Evolutionary conservation across 2,113 vertebrate species (phyloP), one percentile per base, ranked within the genome.

Genomic region (Dasypus novemcinctus): DNA sequence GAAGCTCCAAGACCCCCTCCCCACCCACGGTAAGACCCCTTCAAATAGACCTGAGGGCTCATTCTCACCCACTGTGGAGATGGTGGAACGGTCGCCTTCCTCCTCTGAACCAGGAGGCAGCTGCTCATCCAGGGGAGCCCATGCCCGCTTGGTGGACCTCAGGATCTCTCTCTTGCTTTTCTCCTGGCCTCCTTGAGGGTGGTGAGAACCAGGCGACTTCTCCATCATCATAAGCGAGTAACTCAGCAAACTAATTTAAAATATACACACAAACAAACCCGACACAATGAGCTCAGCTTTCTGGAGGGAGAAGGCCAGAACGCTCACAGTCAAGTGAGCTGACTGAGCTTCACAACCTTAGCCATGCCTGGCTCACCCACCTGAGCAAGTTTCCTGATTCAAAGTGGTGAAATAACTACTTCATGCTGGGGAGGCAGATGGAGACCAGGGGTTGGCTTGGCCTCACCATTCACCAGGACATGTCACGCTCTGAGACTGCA

Each of bases 211-310:
- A 71, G 12, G 23, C 1, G 75, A 86, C 9, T 46, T 93, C 91
- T 96, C 93, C 29, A 38, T 72, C 94, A 98, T 98, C 79, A 27
- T 93, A 76, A 72, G 88, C 61, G 59, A 92, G 23, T 14, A 95
- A 95, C 52, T 75, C 38, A 38, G 63, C n/a, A 96, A 91, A 69
- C 74, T 52, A 69, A 85, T 68, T 72, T 25, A 93, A 71, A 85
- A 91, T 41, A 92, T 4, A 84, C 4, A 75, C 4, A 66, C 21
- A 78, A 64, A 87, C 21, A 80, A 66, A 74, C n/a, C 4, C 93
- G 20, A 43, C 20, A 66, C 25, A 21, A 20, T 7, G 63, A 87
- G 64, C 31, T 80, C 81, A 54, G n/a, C 64, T 88, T 63, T 31
- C 1, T 3, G 31, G 36, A 29, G n/a, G 9, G 18, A 46, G 52